phyloP scores from a whole-genome alignment of 2,888 invertebrate species.

The Ametastegia equiseti region DNA sequence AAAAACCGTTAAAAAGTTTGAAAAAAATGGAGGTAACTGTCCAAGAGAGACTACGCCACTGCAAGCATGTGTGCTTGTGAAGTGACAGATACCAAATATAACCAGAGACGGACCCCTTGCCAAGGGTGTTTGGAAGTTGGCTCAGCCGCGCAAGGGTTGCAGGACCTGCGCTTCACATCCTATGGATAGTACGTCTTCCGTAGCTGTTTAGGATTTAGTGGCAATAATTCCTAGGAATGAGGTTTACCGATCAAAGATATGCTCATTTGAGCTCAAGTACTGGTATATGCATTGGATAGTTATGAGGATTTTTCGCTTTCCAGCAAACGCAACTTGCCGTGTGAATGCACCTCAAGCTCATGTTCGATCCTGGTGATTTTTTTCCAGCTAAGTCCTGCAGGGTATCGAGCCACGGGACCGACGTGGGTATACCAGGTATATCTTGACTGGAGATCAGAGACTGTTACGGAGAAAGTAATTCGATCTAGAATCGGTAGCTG shows the following conservation, averaged over 20 bases:
- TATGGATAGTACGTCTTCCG: conserved; percentile 18
- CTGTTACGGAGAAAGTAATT: conserved; percentile 47
- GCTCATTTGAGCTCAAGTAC: neutral
- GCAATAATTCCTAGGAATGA: neutral
- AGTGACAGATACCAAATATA: conserved; percentile 73
- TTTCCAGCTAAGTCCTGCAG: neutral
- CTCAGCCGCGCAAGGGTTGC: conserved; percentile 45
- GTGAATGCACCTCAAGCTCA: neutral
- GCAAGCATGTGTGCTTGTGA: conserved; percentile 67
- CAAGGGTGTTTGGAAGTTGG: conserved; percentile 72
- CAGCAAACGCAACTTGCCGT: neutral
- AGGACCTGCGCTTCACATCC: conserved; percentile 30
- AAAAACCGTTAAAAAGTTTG: conserved; percentile 9
- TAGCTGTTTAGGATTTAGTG: conserved; percentile 14
- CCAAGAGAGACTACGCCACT: conserved; percentile 64
- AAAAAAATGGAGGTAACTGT: conserved; percentile 16
- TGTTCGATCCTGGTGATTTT: neutral
- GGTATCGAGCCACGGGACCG: neutral
- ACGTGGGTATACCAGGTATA: neutral
- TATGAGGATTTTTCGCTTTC: neutral
- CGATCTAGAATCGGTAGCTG: conserved; percentile 47
- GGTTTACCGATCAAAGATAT: neutral
- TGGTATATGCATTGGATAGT: too few species aligned
- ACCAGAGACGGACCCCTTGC: conserved; percentile 71
- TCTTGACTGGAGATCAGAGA: conserved; percentile 46